These are phyloP conservation scores for Forpus xanthops DNA, from an alignment of 2,797 vertebrate species.

Conservation along the genomic window DNA sequence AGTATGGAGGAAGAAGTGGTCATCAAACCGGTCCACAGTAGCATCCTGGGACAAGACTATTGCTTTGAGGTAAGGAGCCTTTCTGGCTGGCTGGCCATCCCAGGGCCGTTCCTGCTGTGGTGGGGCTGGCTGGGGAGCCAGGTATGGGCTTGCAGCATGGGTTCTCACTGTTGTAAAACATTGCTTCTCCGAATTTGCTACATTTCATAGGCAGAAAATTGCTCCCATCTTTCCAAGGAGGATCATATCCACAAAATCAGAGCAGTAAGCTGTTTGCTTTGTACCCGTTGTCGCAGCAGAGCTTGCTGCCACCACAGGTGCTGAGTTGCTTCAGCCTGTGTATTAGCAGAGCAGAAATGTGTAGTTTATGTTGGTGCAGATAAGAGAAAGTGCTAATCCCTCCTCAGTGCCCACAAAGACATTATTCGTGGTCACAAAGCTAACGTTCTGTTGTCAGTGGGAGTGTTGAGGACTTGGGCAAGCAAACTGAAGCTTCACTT, in stretches of 20 bases:
- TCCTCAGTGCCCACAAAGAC: background rate
- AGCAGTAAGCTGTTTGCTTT: background rate
- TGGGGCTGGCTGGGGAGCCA: background rate
- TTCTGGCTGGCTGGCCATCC: rapidly evolving
- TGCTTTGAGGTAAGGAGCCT: slow-evolving; percentile 81
- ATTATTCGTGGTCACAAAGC: background rate
- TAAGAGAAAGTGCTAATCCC: background rate
- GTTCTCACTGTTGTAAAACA: background rate
- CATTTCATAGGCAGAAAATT: background rate
- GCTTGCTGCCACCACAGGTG: background rate
- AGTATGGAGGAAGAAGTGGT: slow-evolving; percentile 98
- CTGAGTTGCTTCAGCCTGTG: background rate
- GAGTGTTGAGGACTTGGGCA: background rate
- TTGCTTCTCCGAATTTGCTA: background rate
- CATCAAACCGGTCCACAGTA: slow-evolving; percentile 98
- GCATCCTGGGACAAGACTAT: slow-evolving; percentile 97
- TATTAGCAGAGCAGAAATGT: background rate
- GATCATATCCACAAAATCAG: background rate
- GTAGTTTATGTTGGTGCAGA: background rate
- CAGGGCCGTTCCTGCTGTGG: rapidly evolving
- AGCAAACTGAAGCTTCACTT: background rate
- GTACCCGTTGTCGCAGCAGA: background rate
- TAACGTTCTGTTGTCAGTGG: background rate
- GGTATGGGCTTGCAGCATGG: background rate
- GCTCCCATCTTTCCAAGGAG: background rate